These are phyloP conservation scores for Melinaea menophilus DNA, from an alignment of 2,888 invertebrate genomes.

Conservation along the genomic window DNA sequence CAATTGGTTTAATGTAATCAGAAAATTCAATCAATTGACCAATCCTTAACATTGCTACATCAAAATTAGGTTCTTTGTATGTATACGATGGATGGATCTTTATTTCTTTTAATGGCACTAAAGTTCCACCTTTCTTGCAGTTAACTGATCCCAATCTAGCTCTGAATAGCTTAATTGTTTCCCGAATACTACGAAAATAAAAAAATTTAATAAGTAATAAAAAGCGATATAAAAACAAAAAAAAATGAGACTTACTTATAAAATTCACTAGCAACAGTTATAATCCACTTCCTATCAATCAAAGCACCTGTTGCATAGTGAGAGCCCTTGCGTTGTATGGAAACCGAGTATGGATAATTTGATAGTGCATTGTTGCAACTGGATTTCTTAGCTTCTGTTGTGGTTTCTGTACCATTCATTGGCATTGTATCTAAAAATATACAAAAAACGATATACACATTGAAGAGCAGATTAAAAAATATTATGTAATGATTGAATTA, in stretches of 20 bases:
- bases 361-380: slow-evolving; percentile 11
- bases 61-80: slow-evolving; percentile 43
- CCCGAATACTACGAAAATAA: slow-evolving; percentile 47
- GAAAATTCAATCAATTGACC: slow-evolving; percentile 39
- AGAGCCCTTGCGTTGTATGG: slow-evolving; percentile 58
- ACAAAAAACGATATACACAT: too few relatives aligned
- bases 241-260: slow-evolving; percentile 51
- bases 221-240: slow-evolving; percentile 53
- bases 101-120: slow-evolving; percentile 48
- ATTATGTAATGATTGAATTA: too few relatives aligned
- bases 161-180: slow-evolving; percentile 56
- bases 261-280: slow-evolving; percentile 60
- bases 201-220: neutral
- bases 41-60: slow-evolving; percentile 51
- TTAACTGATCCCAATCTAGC: slow-evolving; percentile 58
- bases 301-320: slow-evolving; percentile 63
- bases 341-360: slow-evolving; percentile 59
- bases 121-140: slow-evolving; percentile 55
- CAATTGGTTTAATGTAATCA: slow-evolving; percentile 46
- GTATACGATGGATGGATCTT: slow-evolving; percentile 52
- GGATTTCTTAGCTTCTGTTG: neutral
- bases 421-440: neutral
- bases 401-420: neutral
- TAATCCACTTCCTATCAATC: slow-evolving; percentile 53
- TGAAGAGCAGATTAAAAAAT: too few relatives aligned